Evolutionary conservation across 1,140 invertebrate genomes (phyloP).

Genomic region (Cotesia typhae): DNA sequence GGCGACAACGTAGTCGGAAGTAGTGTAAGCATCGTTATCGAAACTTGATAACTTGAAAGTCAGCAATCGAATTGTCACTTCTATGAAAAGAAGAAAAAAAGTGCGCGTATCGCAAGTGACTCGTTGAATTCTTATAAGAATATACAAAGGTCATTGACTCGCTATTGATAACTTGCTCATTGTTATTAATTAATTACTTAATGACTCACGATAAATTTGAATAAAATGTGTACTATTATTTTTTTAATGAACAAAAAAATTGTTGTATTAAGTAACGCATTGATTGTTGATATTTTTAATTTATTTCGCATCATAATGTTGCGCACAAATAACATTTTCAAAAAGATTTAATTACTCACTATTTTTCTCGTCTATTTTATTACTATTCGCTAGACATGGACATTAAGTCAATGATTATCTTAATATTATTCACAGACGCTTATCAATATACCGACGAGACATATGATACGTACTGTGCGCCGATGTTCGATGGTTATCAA

Average conservation of each 20-base stretch:
- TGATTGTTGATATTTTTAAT: too few species aligned
- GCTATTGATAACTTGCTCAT: not conserved
- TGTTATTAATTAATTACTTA: conserved; percentile 12
- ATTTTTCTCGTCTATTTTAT: conserved; percentile 2
- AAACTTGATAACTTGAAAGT: conserved; percentile 32
- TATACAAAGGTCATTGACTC: conserved; percentile 45
- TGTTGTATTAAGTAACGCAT: too few species aligned
- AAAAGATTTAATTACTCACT: not conserved
- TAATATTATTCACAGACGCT: conserved; percentile 23
- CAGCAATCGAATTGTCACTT: conserved; percentile 28
- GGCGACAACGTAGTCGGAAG: conserved; percentile 22
- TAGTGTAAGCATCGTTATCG: conserved; percentile 15
- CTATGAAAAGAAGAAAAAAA: conserved; percentile 33
- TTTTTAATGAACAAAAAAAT: too few species aligned
- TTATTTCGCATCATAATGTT: too few species aligned
- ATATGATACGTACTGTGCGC: not conserved
- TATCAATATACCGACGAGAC: conserved; percentile 27
- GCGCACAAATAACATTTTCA: not conserved
- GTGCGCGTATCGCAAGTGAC: conserved; percentile 47
- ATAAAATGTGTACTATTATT: too few species aligned
- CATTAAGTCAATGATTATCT: conserved; percentile 11
- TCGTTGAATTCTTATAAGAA: conserved; percentile 48
- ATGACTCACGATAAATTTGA: too few species aligned
- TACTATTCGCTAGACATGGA: not conserved
- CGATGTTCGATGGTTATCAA: not conserved